phyloP scores from a whole-genome alignment of 2,888 invertebrate genomes.

The Onchidella celtica region DNA sequence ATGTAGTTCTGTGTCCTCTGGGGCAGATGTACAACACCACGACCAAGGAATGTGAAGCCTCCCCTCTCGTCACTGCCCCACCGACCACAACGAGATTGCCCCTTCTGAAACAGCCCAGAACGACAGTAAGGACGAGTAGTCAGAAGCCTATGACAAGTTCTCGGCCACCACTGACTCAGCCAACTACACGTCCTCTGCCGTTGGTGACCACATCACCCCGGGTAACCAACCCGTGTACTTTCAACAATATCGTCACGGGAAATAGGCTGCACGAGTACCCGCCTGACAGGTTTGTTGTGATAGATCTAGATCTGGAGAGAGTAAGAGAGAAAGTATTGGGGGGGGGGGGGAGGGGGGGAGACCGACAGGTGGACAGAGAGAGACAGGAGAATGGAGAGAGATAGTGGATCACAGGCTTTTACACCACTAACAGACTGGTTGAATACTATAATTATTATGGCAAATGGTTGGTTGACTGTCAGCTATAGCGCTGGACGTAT shows the following conservation, averaged over 20 bases:
- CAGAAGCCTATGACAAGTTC: not conserved
- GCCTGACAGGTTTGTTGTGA: not conserved
- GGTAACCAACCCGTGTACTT: not conserved
- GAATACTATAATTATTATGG: too few species aligned
- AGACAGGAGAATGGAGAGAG: too few species aligned
- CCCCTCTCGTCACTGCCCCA: not conserved
- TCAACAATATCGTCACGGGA: not conserved
- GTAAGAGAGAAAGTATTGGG: too few species aligned
- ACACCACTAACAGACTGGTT: too few species aligned
- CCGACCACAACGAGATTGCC: not conserved
- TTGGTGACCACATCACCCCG: not conserved
- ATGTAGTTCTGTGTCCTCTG: constrained; percentile 62
- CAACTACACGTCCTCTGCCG: not conserved
- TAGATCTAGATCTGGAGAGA: too few species aligned
- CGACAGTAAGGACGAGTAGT: not conserved
- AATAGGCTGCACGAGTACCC: not conserved
- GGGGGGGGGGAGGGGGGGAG: too few species aligned
- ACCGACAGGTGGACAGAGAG: too few species aligned
- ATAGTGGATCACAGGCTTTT: too few species aligned
- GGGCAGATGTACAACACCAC: constrained; percentile 38
- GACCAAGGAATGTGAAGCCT: constrained; percentile 34
- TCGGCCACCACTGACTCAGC: not conserved
- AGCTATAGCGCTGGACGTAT: too few species aligned
- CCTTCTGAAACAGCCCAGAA: not conserved
- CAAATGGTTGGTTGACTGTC: too few species aligned